A percentile compares a stretch with the other conserved stretches of the same genome.
These are phyloP conservation scores for Ceratina calcarata DNA, from an alignment of 1,140 invertebrate species.

Conservation along the genomic window DNA sequence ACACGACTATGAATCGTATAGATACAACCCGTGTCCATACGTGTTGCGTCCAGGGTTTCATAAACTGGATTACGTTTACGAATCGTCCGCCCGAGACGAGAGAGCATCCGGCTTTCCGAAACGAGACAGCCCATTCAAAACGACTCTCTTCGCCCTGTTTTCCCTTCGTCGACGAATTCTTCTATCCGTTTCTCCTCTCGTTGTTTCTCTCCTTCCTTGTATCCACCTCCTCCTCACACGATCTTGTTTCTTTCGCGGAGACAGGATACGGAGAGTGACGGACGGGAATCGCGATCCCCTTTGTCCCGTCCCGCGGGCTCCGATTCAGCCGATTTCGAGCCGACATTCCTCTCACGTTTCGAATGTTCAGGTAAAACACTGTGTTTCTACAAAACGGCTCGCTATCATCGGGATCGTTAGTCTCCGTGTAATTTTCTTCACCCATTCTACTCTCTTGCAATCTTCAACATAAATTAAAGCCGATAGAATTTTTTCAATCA, in stretches of 20 bases:
- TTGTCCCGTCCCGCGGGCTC: constrained; percentile 62
- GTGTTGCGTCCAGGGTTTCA: constrained; percentile 64
- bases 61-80: constrained; percentile 73
- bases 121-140: constrained; percentile 70
- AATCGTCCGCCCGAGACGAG: constrained; percentile 68
- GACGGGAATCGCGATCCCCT: constrained; percentile 66
- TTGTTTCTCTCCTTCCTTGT: constrained; percentile 26
- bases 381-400: constrained; percentile 39
- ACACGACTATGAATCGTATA: neutral
- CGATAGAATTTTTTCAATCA: no score
- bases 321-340: constrained; percentile 53
- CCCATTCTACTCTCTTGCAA: constrained; percentile 19
- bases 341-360: constrained; percentile 64
- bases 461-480: no score
- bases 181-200: constrained; percentile 1
- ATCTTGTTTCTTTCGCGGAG: constrained; percentile 69
- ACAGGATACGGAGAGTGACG: constrained; percentile 65
- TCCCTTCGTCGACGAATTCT: constrained; percentile 33
- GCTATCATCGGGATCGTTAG: constrained; percentile 56
- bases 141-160: constrained; percentile 49
- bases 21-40: constrained; percentile 3
- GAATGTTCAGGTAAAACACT: constrained; percentile 62
- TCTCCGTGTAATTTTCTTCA: constrained; percentile 34
- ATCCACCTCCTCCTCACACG: constrained; percentile 64
- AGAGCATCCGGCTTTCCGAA: constrained; percentile 74